A percentile compares a stretch with the other conserved stretches of the same genome.
Evolutionary conservation across 2,797 vertebrate species (phyloP).

Genomic region (Hypotaenidia okinawae): DNA sequence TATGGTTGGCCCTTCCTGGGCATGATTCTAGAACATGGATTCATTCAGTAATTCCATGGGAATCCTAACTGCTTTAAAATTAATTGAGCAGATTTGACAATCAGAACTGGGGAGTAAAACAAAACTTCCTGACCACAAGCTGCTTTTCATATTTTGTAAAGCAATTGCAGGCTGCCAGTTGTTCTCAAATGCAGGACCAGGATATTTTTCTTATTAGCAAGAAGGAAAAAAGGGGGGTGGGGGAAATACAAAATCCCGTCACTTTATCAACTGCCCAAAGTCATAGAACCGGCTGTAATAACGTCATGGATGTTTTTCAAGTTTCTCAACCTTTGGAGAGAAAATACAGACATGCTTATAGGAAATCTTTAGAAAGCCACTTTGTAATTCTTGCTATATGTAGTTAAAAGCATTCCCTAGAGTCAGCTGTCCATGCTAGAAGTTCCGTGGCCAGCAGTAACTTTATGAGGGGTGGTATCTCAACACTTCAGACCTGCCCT

Average conservation of each 20-base stretch:
- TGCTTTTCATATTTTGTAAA: background rate
- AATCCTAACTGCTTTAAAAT: background rate
- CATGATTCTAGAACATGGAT: background rate
- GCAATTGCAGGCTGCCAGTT: background rate
- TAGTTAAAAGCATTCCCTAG: background rate
- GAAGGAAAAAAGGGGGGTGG: fast-evolving
- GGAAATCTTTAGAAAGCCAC: background rate
- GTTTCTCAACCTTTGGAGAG: background rate
- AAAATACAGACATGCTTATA: background rate
- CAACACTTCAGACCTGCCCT: background rate
- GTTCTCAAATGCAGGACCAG: background rate
- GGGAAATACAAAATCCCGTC: fast-evolving
- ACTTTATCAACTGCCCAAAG: background rate
- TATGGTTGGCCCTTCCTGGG: no score
- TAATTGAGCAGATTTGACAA: background rate
- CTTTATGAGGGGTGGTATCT: background rate
- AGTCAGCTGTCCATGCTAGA: background rate
- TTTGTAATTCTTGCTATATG: background rate
- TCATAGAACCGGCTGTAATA: fast-evolving
- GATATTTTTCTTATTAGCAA: background rate
- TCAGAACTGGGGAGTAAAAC: background rate
- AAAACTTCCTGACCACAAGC: background rate
- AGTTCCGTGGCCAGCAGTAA: background rate
- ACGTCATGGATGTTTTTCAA: fast-evolving
- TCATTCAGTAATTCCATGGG: background rate